phyloP scores from a whole-genome alignment of 2,797 vertebrate species.

The Gallinago nigripennis region DNA sequence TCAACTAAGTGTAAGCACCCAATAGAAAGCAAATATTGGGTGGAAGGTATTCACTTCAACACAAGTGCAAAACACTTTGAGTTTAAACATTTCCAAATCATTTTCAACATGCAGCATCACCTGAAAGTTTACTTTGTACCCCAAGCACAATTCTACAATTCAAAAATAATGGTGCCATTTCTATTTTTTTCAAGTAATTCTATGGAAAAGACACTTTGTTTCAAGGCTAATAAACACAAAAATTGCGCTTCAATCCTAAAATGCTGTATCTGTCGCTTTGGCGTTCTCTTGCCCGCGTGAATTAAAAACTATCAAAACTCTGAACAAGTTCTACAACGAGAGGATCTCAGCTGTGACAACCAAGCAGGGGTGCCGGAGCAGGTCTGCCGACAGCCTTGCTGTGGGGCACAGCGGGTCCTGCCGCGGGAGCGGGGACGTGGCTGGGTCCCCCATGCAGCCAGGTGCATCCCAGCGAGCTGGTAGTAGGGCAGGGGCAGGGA shows the following conservation, averaged over 20 bases:
- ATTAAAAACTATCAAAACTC: slow-evolving; percentile 14
- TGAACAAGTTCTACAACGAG: slow-evolving; percentile 53
- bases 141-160: slow-evolving; percentile 39
- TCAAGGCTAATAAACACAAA: slow-evolving; percentile 5
- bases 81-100: slow-evolving; percentile 5
- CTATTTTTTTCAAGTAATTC: not conserved
- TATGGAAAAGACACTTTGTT: slow-evolving; percentile 58
- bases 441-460: slow-evolving; percentile 17
- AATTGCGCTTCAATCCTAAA: not conserved
- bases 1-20: not conserved
- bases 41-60: not conserved
- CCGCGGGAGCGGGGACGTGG: not conserved
- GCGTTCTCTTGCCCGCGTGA: not conserved
- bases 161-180: slow-evolving; percentile 71
- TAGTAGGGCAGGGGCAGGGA: not conserved
- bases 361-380: not conserved
- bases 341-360: slow-evolving; percentile 42
- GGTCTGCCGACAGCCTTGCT: slow-evolving; percentile 2
- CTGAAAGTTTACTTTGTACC: not conserved
- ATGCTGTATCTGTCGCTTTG: not conserved
- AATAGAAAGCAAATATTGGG: not conserved
- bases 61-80: not conserved
- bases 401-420: not conserved
- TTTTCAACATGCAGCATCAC: slow-evolving; percentile 67
- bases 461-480: not conserved